Percentiles rank a stretch among this genome's conserved stretches.
Conservation (phyloP, 2,888 invertebrate genomes). For the Thecocarcelia acutangulata region DNA sequence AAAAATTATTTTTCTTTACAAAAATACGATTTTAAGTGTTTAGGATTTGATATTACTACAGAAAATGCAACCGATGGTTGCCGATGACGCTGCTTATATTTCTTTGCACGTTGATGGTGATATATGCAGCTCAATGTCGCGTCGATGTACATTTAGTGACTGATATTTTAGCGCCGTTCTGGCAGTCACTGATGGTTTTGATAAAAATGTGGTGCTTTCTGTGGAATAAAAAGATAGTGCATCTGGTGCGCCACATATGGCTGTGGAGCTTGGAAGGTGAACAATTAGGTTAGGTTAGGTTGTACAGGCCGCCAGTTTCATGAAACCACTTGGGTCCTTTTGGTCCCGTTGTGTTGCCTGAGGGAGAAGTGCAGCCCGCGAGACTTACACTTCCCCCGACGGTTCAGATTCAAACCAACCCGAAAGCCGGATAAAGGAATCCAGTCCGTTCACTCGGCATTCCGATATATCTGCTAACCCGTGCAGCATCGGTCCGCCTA, state of each 20-base stretch:
- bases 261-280: slow-evolving; percentile 58
- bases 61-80: slow-evolving; percentile 8
- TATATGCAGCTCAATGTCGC: slow-evolving; percentile 43
- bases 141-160: slow-evolving; percentile 56
- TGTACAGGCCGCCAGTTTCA: no score
- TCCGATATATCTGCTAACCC: no score
- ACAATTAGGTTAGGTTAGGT: no score
- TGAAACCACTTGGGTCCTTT: no score
- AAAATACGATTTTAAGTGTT: slow-evolving; percentile 23
- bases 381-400: no score
- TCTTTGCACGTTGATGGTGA: slow-evolving; percentile 8
- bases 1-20: slow-evolving; percentile 37
- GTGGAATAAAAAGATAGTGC: slow-evolving; percentile 51
- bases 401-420: no score
- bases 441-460: no score
- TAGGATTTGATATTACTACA: slow-evolving; percentile 35
- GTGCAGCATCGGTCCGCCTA: no score
- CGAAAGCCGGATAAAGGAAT: no score
- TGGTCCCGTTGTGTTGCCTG: no score
- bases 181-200: slow-evolving; percentile 49
- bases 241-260: slow-evolving; percentile 57
- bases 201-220: slow-evolving; percentile 61
- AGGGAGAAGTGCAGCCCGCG: no score
- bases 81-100: background rate
- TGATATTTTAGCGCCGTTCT: slow-evolving; percentile 55